Evolutionary conservation across 92 coral and sea anemone genomes (phyloP).

Genomic region (Bergia puertoricense): DNA sequence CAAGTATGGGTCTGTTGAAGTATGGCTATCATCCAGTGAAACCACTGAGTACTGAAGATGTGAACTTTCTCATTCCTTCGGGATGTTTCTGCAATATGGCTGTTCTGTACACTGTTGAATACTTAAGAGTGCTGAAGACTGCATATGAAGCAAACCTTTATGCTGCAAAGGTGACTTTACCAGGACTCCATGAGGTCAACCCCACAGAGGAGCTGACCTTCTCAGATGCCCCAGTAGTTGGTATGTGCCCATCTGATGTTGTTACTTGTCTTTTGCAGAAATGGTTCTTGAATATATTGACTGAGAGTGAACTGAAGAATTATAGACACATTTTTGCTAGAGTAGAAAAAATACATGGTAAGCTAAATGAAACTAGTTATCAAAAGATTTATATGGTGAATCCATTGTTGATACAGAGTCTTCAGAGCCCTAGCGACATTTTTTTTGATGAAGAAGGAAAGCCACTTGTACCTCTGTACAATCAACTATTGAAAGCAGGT

Average conservation of each 20-base stretch:
- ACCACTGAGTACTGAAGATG: background rate
- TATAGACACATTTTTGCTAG: background rate
- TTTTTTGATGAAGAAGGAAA: conserved; percentile 4
- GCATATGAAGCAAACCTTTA: conserved; percentile 12
- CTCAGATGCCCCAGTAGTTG: background rate
- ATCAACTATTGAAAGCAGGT: background rate
- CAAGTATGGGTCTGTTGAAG: conserved; percentile 10
- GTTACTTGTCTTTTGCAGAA: conserved; percentile 18
- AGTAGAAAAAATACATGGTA: conserved; percentile 13
- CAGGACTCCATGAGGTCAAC: too few species aligned
- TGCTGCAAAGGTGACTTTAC: background rate
- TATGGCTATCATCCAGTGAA: conserved; percentile 13
- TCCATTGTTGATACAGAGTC: conserved; percentile 8
- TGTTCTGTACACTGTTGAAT: background rate
- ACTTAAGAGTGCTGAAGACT: conserved; percentile 5
- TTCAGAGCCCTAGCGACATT: conserved; percentile 1
- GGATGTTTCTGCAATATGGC: conserved; percentile 22
- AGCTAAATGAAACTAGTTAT: background rate
- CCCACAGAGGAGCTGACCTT: background rate
- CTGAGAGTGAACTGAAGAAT: background rate
- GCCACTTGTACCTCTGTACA: background rate
- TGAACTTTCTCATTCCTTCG: conserved; percentile 8
- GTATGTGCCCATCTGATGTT: conserved; percentile 14
- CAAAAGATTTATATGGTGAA: conserved; percentile 5
- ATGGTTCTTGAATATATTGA: background rate